Evolutionary conservation across 1,140 invertebrate genomes (phyloP).

Genomic region (Euwallacea similis): DNA sequence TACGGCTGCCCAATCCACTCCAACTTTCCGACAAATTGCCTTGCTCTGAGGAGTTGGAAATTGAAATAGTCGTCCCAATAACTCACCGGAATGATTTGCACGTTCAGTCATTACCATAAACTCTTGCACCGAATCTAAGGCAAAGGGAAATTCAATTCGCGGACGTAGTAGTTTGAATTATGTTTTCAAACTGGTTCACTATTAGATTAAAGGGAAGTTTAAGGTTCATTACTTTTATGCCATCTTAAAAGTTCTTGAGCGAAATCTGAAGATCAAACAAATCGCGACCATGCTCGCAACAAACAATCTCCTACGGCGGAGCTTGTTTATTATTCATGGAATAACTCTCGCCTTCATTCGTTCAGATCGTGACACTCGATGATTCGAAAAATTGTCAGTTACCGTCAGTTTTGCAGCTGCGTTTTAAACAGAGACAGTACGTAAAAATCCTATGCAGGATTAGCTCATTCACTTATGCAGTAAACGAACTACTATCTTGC

Average conservation of each 20-base stretch:
- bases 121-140: no score
- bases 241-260: neutral
- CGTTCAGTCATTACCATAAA: no score
- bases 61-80: no score
- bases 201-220: no score
- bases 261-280: slow-evolving; percentile 23
- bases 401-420: neutral
- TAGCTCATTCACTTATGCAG: neutral
- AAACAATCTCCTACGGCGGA: slow-evolving; percentile 18
- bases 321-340: slow-evolving; percentile 22
- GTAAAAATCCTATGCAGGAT: neutral
- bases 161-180: no score
- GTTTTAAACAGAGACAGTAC: slow-evolving; percentile 5
- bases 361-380: slow-evolving; percentile 10
- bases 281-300: slow-evolving; percentile 9
- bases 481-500: slow-evolving; percentile 8
- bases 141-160: no score
- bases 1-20: no score
- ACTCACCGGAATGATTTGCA: no score
- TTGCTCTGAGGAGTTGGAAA: no score
- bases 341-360: slow-evolving; percentile 22
- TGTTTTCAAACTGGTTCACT: no score
- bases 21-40: no score
- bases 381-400: slow-evolving; percentile 1
- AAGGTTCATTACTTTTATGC: no score